Conservation (phyloP, 2,888 invertebrate genomes). For the Liodrosophila aerea region DNA sequence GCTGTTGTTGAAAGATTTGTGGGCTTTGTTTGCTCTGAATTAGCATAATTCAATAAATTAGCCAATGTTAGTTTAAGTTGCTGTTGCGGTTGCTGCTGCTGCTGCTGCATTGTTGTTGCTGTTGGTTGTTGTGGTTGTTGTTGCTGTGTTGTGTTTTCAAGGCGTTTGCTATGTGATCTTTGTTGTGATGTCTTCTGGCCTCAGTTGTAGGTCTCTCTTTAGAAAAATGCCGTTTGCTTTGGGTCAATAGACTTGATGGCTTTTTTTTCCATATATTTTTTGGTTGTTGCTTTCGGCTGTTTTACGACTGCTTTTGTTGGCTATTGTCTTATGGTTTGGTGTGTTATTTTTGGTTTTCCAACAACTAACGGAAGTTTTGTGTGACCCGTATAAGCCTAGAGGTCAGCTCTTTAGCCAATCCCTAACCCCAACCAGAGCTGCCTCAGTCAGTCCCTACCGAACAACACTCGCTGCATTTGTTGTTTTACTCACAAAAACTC, state of each 20-base stretch:
- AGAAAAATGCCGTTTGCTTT: constrained; percentile 34
- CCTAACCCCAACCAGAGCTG: background rate
- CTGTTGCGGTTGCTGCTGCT: constrained; percentile 15
- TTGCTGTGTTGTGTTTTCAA: constrained; percentile 9
- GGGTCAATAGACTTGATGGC: constrained; percentile 54
- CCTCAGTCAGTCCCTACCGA: background rate
- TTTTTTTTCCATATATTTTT: no score
- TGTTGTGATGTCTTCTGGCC: background rate
- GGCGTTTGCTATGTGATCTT: constrained; percentile 1
- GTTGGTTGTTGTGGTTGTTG: background rate
- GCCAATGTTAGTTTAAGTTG: constrained; percentile 32
- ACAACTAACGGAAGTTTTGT: no score
- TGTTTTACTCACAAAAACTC: background rate
- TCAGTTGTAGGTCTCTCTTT: constrained; percentile 6
- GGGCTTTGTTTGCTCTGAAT: constrained; percentile 43
- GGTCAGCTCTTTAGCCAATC: background rate
- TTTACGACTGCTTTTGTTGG: constrained; percentile 25
- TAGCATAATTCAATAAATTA: constrained; percentile 67
- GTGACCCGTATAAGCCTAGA: no score
- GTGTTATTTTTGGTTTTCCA: no score
- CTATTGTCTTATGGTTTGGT: constrained; percentile 40
- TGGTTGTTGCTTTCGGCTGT: background rate
- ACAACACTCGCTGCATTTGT: constrained; percentile 20
- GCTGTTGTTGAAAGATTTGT: background rate
- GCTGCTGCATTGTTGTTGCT: background rate